A percentile compares a stretch with the other conserved stretches of the same genome.
Conservation (phyloP, 2,113 vertebrate genomes). For the Thunnus thynnus region DNA sequence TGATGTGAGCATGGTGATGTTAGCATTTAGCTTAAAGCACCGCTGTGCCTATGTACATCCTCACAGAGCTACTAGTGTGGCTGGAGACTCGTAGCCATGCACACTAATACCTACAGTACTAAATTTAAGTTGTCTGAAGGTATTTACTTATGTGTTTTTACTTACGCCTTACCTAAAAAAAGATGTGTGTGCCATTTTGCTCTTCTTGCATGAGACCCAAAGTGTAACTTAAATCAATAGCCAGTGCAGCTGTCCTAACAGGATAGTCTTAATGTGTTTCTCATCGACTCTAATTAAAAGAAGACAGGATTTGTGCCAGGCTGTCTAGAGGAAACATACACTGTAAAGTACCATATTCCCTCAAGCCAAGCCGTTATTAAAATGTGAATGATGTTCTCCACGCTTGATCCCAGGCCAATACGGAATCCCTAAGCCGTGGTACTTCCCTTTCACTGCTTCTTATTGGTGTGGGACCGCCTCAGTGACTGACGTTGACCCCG, state of each 20-base stretch:
- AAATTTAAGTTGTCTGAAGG: too few relatives aligned
- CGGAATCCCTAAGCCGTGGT: constrained; percentile 95
- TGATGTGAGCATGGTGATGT: too few relatives aligned
- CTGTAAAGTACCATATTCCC: constrained; percentile 26
- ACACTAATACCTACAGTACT: too few relatives aligned
- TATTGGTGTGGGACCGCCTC: constrained; percentile 91
- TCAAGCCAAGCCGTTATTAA: constrained; percentile 32
- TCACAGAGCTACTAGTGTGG: too few relatives aligned
- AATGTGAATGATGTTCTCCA: constrained; percentile 47
- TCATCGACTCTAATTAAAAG: constrained; percentile 48
- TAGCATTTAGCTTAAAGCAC: too few relatives aligned
- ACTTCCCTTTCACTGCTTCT: constrained; percentile 93
- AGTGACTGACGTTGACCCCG: constrained; percentile 17
- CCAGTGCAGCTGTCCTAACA: background rate
- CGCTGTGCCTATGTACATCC: too few relatives aligned
- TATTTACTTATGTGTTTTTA: too few relatives aligned
- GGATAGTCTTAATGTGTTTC: constrained; percentile 20
- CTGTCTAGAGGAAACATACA: constrained; percentile 41
- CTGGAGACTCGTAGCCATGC: too few relatives aligned
- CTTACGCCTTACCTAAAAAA: too few relatives aligned
- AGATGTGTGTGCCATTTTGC: background rate
- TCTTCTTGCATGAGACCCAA: background rate
- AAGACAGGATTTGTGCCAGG: constrained; percentile 39
- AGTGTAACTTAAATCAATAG: background rate
- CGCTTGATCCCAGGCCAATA: constrained; percentile 90